Evolutionary conservation across 2,113 vertebrate species (phyloP).

Genomic region (Ginglymostoma cirratum): DNA sequence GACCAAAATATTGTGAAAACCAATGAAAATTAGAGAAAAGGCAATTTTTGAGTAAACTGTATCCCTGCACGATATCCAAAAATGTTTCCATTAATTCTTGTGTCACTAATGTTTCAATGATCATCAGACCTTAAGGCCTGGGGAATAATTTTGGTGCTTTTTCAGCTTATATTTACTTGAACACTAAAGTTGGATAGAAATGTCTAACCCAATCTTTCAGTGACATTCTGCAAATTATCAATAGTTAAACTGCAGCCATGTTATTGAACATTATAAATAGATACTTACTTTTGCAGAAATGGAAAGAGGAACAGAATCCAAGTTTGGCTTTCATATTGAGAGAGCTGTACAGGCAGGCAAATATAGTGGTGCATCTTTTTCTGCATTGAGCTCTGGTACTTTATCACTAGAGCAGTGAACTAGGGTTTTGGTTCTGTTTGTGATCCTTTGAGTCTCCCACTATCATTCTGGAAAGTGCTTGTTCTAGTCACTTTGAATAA

Average conservation of each 20-base stretch:
- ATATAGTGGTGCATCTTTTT: not conserved
- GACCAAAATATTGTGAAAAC: not conserved
- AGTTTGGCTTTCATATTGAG: not conserved
- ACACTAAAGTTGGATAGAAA: not conserved
- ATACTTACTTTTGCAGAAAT: not conserved
- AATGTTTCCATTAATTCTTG: not conserved
- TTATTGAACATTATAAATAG: not conserved
- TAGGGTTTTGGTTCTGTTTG: not conserved
- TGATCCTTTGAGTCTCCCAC: not conserved
- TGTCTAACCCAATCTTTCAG: not conserved
- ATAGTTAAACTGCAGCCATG: not conserved
- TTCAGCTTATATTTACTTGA: not conserved
- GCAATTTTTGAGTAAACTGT: not conserved
- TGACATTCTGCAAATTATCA: not conserved
- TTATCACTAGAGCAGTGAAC: no score
- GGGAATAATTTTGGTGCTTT: not conserved
- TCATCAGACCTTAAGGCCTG: no score
- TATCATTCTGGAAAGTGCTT: not conserved
- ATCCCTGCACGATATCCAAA: not conserved
- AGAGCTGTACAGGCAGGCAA: not conserved
- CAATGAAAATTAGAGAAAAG: not conserved
- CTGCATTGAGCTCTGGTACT: not conserved
- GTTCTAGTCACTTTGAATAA: not conserved
- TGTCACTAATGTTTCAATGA: no score
- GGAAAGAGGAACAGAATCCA: conserved; percentile 18